Conservation (phyloP, 30 jellyfish, hydroid and myxozoan species). For the Hydractinia echinata region DNA sequence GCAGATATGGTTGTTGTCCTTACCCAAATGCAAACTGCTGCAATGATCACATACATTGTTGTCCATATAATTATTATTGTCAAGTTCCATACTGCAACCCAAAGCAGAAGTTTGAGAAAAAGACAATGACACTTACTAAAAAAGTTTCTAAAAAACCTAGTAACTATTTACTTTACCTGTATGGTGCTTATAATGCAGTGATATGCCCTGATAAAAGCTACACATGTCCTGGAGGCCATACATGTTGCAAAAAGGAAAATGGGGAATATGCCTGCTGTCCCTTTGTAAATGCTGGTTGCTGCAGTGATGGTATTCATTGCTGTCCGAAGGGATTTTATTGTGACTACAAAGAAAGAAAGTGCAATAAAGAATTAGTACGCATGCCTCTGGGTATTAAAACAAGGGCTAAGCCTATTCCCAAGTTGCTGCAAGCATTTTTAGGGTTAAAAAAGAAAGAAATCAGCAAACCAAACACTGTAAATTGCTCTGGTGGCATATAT, state of each 20-base stretch:
- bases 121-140: no score
- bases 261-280: constrained; percentile 81
- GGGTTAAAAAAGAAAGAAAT: background rate
- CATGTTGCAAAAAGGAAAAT: constrained; percentile 53
- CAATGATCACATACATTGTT: constrained; percentile 61
- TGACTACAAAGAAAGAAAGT: constrained; percentile 4
- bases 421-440: background rate
- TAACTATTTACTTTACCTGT: no score
- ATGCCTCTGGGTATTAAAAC: constrained; percentile 31
- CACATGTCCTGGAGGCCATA: constrained; percentile 35
- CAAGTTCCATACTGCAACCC: background rate
- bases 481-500: constrained; percentile 33
- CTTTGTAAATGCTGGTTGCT: constrained; percentile 37
- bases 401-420: constrained; percentile 18
- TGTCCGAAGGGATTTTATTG: constrained; percentile 46
- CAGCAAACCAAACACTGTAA: background rate
- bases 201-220: constrained; percentile 67
- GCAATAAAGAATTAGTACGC: constrained; percentile 6
- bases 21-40: constrained; percentile 69
- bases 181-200: background rate
- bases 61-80: constrained; percentile 54
- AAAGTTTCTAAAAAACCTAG: no score
- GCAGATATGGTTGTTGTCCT: constrained; percentile 76
- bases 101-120: no score
- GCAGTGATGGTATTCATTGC: constrained; percentile 33